Evolutionary conservation across 2,113 vertebrate genomes (phyloP).

Genomic region (Orycteropus afer): DNA sequence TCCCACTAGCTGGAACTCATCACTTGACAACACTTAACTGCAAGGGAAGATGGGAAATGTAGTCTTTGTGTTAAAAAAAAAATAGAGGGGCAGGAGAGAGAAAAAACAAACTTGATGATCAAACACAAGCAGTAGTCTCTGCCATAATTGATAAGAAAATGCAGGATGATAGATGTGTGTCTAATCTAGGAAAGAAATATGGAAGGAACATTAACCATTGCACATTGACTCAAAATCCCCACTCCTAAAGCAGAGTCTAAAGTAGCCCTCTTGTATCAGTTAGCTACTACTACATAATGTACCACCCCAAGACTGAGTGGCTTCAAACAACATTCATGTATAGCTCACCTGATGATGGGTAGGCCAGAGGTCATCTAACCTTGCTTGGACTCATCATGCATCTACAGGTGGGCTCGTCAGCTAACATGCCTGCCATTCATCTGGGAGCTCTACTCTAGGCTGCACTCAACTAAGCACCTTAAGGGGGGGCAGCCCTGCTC

Average conservation of each 20-base stretch:
- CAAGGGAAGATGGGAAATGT: background rate
- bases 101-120: background rate
- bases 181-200: slow-evolving; percentile 10
- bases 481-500: background rate
- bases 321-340: background rate
- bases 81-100: background rate
- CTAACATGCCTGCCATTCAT: background rate
- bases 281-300: background rate
- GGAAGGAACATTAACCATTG: background rate
- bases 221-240: background rate
- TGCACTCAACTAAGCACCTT: background rate
- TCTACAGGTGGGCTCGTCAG: background rate
- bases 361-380: background rate
- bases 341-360: background rate
- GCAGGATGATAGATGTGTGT: background rate
- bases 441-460: background rate
- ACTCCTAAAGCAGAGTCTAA: background rate
- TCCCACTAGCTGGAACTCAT: background rate
- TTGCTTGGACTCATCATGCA: background rate
- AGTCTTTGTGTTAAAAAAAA: background rate
- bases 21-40: background rate
- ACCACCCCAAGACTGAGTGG: background rate
- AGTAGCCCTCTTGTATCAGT: background rate
- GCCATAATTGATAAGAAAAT: background rate
- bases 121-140: background rate